These are phyloP conservation scores for Camponotus pennsylvanicus DNA, from an alignment of 1,140 invertebrate species.

Conservation along the genomic window DNA sequence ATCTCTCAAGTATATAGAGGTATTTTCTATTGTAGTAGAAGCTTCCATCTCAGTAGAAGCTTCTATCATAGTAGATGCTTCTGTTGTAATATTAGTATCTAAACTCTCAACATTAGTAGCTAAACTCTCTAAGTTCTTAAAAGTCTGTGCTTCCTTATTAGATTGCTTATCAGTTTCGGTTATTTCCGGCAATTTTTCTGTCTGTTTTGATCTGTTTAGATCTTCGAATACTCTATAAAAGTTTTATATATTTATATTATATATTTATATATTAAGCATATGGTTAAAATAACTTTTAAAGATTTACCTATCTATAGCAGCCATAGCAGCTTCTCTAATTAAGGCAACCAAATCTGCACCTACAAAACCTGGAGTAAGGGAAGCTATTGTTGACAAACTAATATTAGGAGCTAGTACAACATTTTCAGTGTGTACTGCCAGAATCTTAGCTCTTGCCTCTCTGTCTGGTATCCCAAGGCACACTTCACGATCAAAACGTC, in stretches of 20 bases:
- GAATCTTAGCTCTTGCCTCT: constrained; percentile 91
- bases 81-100: constrained; percentile 18
- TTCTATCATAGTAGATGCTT: constrained; percentile 29
- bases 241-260: neutral
- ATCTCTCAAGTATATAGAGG: constrained; percentile 21
- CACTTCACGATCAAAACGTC: constrained; percentile 97
- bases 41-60: neutral
- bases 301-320: constrained; percentile 91
- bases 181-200: constrained; percentile 52
- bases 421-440: constrained; percentile 90
- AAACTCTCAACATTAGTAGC: too few species aligned
- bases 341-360: constrained; percentile 97
- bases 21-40: constrained; percentile 21
- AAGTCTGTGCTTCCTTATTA: constrained; percentile 48
- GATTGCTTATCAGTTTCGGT: constrained; percentile 5
- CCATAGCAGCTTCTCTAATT: constrained; percentile 94
- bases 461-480: constrained; percentile 97
- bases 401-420: constrained; percentile 91
- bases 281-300: neutral
- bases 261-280: neutral
- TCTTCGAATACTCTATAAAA: constrained; percentile 66
- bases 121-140: constrained; percentile 63
- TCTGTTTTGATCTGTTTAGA: constrained; percentile 51
- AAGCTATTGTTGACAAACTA: constrained; percentile 91
- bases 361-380: constrained; percentile 97